Conservation (phyloP, 1,140 invertebrate species). For the Akabosia matsudoensis region DNA sequence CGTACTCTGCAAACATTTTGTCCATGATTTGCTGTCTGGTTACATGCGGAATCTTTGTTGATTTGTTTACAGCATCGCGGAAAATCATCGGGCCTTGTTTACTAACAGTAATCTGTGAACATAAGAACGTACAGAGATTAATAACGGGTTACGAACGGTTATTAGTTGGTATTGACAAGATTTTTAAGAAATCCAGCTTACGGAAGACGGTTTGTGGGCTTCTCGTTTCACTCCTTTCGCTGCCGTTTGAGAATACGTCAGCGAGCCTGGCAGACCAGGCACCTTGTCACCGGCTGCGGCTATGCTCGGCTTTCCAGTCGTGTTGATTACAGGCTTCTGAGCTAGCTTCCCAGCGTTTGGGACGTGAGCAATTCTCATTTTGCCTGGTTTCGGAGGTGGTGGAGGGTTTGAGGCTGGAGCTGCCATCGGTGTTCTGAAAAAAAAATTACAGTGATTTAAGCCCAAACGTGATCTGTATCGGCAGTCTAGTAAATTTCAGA, state of each 20-base stretch:
- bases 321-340: slow-evolving; percentile 47
- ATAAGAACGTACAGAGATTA: neutral
- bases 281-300: neutral
- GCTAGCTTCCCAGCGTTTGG: slow-evolving; percentile 59
- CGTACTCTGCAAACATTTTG: slow-evolving; percentile 35
- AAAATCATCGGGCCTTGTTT: neutral
- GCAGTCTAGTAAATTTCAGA: neutral
- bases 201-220: slow-evolving; percentile 63
- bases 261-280: slow-evolving; percentile 52
- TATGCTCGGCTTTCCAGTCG: slow-evolving; percentile 37
- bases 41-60: slow-evolving; percentile 34
- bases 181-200: neutral
- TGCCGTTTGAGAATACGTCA: slow-evolving; percentile 59
- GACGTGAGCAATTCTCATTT: slow-evolving; percentile 59
- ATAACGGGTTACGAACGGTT: too few relatives aligned
- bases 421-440: neutral
- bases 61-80: neutral
- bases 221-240: slow-evolving; percentile 63
- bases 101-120: neutral
- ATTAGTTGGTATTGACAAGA: neutral
- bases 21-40: slow-evolving; percentile 37
- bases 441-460: neutral
- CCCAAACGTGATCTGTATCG: too few relatives aligned
- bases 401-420: neutral
- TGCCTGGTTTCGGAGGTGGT: slow-evolving; percentile 25